Percentiles rank a stretch among this genome's conserved stretches.
Evolutionary conservation across 1,140 invertebrate genomes (phyloP).

Genomic region (Drosophila obscura): DNA sequence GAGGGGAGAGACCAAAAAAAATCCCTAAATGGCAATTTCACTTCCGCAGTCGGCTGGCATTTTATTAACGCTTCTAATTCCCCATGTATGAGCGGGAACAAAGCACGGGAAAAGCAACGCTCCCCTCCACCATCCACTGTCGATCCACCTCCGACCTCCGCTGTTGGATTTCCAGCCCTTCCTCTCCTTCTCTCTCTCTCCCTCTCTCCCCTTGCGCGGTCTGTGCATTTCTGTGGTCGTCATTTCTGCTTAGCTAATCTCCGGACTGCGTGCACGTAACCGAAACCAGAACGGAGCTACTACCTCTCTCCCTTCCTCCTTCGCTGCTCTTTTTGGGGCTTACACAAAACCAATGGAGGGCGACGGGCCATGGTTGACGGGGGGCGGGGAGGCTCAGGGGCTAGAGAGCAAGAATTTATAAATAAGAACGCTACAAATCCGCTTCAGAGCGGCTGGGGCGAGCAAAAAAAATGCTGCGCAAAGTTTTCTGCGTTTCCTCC

Average conservation of each 20-base stretch:
- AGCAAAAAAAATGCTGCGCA: conserved; percentile 47
- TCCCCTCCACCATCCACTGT: conserved; percentile 15
- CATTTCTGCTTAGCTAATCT: conserved; percentile 78
- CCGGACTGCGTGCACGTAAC: conserved; percentile 64
- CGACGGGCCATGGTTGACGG: too few relatives aligned
- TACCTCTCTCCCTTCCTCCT: background rate
- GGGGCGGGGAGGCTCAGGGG: too few relatives aligned
- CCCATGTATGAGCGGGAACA: conserved; percentile 35
- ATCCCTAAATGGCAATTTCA: conserved; percentile 75
- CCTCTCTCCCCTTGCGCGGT: background rate
- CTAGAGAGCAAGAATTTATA: conserved; percentile 26
- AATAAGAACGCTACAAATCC: conserved; percentile 65
- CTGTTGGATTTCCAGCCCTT: too few relatives aligned
- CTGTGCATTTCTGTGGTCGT: conserved; percentile 45
- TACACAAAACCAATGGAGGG: conserved; percentile 43
- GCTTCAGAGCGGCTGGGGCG: conserved; percentile 25
- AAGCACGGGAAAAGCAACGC: background rate
- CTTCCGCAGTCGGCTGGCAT: conserved; percentile 60
- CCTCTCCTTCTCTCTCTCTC: background rate
- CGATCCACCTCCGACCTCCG: conserved; percentile 9
- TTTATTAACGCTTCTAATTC: conserved; percentile 77
- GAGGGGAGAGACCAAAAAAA: conserved; percentile 42
- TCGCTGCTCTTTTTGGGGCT: conserved; percentile 25
- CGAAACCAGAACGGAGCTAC: conserved; percentile 32
- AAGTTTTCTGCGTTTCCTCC: conserved; percentile 41